Conservation (phyloP, 2,113 vertebrate genomes). For the Lota lota region DNA sequence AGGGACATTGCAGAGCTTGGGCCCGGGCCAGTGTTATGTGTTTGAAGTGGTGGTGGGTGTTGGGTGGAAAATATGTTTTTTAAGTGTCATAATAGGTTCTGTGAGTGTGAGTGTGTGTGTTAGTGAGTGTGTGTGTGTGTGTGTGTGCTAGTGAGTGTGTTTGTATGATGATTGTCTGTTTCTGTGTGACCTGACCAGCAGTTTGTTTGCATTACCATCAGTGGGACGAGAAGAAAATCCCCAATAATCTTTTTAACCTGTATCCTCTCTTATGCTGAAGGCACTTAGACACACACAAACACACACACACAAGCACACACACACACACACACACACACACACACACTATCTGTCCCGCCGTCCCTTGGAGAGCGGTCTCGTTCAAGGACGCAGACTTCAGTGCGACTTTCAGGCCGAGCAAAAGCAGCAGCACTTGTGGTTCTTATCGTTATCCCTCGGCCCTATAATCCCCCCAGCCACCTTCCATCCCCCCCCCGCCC, state of each 20-base stretch:
- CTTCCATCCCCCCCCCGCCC: too few relatives aligned
- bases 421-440: slow-evolving; percentile 43
- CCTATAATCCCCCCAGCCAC: slow-evolving; percentile 50
- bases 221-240: slow-evolving; percentile 10
- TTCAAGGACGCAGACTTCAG: slow-evolving; percentile 50
- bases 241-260: slow-evolving; percentile 4
- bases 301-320: slow-evolving; percentile 1
- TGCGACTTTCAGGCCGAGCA: slow-evolving; percentile 37
- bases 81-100: slow-evolving; percentile 9
- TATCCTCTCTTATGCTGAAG: slow-evolving; percentile 3
- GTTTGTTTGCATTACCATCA: background rate
- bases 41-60: slow-evolving; percentile 25
- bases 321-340: background rate
- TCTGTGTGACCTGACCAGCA: background rate
- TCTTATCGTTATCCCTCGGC: slow-evolving; percentile 57
- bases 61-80: slow-evolving; percentile 34
- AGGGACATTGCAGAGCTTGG: slow-evolving; percentile 38
- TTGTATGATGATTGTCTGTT: background rate
- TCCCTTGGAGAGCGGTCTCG: slow-evolving; percentile 27
- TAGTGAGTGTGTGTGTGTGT: background rate
- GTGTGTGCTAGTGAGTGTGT: background rate
- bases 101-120: slow-evolving; percentile 6
- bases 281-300: background rate
- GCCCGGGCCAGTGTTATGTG: slow-evolving; percentile 29
- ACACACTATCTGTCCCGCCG: slow-evolving; percentile 3